A percentile compares a stretch with the other conserved stretches of the same genome.
phyloP scores from a whole-genome alignment of 2,888 invertebrate species.

The Pachymerium ferrugineum region DNA sequence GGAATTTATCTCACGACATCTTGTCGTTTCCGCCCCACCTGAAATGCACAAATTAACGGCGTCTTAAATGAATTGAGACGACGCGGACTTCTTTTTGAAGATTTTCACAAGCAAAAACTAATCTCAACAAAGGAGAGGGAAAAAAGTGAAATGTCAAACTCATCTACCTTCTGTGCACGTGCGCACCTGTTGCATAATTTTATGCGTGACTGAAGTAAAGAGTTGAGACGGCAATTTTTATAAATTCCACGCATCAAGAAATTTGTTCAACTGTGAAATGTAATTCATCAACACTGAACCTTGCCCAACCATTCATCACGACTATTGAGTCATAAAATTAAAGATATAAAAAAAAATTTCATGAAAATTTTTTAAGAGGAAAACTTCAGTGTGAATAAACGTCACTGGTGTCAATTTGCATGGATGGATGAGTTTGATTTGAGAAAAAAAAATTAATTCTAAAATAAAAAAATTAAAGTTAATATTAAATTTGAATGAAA shows the following conservation, averaged over 20 bases:
- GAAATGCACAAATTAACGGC: conserved; percentile 2
- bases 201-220: neutral
- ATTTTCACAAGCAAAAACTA: neutral
- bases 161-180: neutral
- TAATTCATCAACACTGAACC: no score
- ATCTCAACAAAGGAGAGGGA: neutral
- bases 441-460: no score
- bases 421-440: no score
- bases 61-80: neutral
- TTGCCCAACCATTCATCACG: no score
- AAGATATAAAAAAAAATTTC: no score
- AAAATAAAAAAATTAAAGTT: no score
- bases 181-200: conserved; percentile 14
- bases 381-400: no score
- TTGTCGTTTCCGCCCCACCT: neutral
- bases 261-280: neutral
- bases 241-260: neutral
- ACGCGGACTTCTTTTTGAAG: neutral
- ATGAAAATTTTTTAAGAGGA: no score
- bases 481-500: no score
- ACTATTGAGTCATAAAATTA: no score
- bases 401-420: no score
- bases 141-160: neutral
- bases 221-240: neutral
- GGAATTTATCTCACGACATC: conserved; percentile 14